phyloP scores from a whole-genome alignment of 2,888 invertebrate genomes.

The Lissonota sp. region DNA sequence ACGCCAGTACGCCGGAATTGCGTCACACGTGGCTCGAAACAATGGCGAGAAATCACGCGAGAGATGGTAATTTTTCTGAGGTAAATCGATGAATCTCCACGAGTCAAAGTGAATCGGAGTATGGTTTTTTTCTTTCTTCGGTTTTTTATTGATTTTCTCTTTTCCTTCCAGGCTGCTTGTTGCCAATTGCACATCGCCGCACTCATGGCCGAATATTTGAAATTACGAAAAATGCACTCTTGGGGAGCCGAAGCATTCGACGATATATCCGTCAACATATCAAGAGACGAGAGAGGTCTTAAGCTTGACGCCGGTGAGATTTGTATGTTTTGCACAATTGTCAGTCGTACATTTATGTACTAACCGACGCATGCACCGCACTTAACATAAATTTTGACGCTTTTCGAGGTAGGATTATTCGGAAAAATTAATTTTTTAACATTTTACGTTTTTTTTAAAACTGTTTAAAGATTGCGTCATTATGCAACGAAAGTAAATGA shows the following conservation, averaged over 20 bases:
- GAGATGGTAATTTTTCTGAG: slow-evolving; percentile 94
- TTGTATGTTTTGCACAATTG: slow-evolving; percentile 76
- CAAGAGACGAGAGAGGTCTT: slow-evolving; percentile 93
- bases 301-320: slow-evolving; percentile 91
- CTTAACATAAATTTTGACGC: slow-evolving; percentile 41
- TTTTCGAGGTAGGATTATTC: slow-evolving; percentile 25
- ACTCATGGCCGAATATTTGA: slow-evolving; percentile 96
- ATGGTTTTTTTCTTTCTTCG: background rate
- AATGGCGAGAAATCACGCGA: slow-evolving; percentile 94
- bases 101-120: background rate
- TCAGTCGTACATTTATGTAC: slow-evolving; percentile 62
- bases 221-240: slow-evolving; percentile 88
- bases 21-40: slow-evolving; percentile 98
- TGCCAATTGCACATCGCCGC: slow-evolving; percentile 98
- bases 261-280: slow-evolving; percentile 94
- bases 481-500: background rate
- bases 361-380: slow-evolving; percentile 58
- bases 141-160: slow-evolving; percentile 10
- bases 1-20: slow-evolving; percentile 96
- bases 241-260: slow-evolving; percentile 96
- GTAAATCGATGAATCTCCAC: slow-evolving; percentile 82
- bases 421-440: slow-evolving; percentile 8
- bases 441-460: background rate
- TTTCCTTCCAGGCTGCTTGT: slow-evolving; percentile 90
- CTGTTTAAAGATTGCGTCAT: no score